Conservation (phyloP, 2,113 vertebrate species). For the Taurulus bubalis region DNA sequence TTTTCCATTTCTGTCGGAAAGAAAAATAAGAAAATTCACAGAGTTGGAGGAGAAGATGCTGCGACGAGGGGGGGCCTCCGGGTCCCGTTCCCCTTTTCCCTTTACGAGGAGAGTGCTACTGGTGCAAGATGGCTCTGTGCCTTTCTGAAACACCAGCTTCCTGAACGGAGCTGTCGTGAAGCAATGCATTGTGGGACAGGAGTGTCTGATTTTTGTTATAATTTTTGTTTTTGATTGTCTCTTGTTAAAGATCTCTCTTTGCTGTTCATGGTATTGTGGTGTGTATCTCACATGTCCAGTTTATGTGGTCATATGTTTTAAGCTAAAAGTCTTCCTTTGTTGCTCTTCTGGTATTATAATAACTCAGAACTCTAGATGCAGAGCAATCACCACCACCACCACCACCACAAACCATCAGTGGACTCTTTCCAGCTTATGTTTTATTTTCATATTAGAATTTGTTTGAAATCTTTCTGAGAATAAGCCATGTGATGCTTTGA, state of each 20-base stretch:
- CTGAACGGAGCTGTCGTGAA: constrained; percentile 83
- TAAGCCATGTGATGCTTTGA: constrained; percentile 85
- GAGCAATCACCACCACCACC: constrained; percentile 74
- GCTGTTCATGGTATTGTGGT: constrained; percentile 78
- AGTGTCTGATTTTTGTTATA: constrained; percentile 80
- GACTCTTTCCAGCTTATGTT: constrained; percentile 71
- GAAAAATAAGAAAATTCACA: constrained; percentile 70
- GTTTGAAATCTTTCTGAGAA: constrained; percentile 75
- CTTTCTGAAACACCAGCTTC: constrained; percentile 87
- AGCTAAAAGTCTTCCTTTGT: constrained; percentile 85
- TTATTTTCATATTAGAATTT: constrained; percentile 67
- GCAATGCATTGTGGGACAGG: constrained; percentile 86
- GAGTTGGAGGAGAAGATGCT: constrained; percentile 68
- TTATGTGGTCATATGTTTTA: constrained; percentile 77
- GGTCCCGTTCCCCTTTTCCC: constrained; percentile 78
- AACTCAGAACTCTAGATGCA: constrained; percentile 78
- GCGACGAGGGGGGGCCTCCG: constrained; percentile 61
- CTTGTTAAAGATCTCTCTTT: constrained; percentile 72
- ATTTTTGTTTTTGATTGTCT: constrained; percentile 73
- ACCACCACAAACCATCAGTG: constrained; percentile 60
- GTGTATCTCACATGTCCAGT: constrained; percentile 69
- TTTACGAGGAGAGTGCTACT: constrained; percentile 86
- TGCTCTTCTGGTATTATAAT: constrained; percentile 79
- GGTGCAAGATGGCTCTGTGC: constrained; percentile 86
- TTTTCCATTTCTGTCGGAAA: constrained; percentile 87